Conservation (phyloP, 2,888 invertebrate species). For the Scaptomyza cyrtandrae region DNA sequence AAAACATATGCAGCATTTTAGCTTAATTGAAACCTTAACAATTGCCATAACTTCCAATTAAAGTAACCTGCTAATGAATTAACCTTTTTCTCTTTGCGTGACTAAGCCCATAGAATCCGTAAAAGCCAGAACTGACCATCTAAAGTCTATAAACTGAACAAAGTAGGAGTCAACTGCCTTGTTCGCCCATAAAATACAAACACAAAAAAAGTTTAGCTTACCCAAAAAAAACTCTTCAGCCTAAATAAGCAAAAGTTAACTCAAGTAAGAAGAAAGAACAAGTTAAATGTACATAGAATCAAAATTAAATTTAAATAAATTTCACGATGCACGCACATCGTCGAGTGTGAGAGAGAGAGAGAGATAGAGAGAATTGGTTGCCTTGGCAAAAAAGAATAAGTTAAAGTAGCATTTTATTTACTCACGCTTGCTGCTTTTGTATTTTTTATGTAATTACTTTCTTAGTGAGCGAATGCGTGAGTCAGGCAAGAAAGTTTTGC, state of each 20-base stretch:
- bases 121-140: conserved; percentile 32
- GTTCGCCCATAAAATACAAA: conserved; percentile 36
- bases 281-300: conserved; percentile 61
- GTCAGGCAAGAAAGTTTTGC: conserved; percentile 72
- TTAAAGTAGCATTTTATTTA: not conserved
- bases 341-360: conserved; percentile 44
- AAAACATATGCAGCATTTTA: too few relatives aligned
- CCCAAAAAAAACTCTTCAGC: conserved; percentile 14
- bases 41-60: conserved; percentile 16
- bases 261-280: conserved; percentile 14
- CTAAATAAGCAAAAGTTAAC: conserved; percentile 32
- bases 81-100: conserved; percentile 47
- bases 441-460: conserved; percentile 75
- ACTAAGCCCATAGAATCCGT: conserved; percentile 35
- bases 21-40: not conserved
- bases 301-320: conserved; percentile 78
- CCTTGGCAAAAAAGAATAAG: not conserved
- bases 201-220: conserved; percentile 21
- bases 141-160: conserved; percentile 11
- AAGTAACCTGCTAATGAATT: conserved; percentile 9
- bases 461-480: conserved; percentile 69
- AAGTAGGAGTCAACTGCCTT: conserved; percentile 49
- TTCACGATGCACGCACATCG: conserved; percentile 65
- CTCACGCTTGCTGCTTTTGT: conserved; percentile 34
- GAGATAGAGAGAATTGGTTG: conserved; percentile 39